These are phyloP conservation scores for Leptosomus discolor DNA, from an alignment of 2,113 vertebrate genomes.

Conservation along the genomic window DNA sequence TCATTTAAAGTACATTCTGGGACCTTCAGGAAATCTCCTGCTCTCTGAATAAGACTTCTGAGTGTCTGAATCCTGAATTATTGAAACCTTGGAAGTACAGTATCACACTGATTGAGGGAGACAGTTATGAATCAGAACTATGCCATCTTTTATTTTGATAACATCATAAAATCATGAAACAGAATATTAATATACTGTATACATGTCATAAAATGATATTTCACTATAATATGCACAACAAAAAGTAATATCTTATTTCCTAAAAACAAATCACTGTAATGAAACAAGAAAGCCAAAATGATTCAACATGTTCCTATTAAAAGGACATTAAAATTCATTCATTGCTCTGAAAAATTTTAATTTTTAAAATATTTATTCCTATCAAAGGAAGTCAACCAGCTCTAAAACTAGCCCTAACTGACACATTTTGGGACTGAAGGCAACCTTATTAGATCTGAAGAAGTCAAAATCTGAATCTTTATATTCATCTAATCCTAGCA, in stretches of 20 bases:
- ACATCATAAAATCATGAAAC: not conserved
- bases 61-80: constrained; percentile 5
- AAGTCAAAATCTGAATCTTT: not conserved
- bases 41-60: not conserved
- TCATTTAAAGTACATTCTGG: not conserved
- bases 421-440: too few species aligned
- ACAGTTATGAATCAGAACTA: not conserved
- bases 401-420: not conserved
- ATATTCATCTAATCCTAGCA: not conserved
- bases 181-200: not conserved
- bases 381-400: not conserved
- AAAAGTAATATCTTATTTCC: not conserved
- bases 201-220: not conserved
- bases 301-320: not conserved
- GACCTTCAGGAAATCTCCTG: not conserved
- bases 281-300: not conserved
- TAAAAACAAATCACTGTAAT: not conserved
- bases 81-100: not conserved
- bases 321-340: not conserved
- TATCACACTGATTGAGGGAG: not conserved
- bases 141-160: not conserved
- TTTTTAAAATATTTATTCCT: not conserved
- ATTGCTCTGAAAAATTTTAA: not conserved
- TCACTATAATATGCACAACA: not conserved
- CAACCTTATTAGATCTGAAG: too few species aligned